Evolutionary conservation across 2,888 invertebrate genomes (phyloP).

Genomic region (Chrysotoxum bicinctum): DNA sequence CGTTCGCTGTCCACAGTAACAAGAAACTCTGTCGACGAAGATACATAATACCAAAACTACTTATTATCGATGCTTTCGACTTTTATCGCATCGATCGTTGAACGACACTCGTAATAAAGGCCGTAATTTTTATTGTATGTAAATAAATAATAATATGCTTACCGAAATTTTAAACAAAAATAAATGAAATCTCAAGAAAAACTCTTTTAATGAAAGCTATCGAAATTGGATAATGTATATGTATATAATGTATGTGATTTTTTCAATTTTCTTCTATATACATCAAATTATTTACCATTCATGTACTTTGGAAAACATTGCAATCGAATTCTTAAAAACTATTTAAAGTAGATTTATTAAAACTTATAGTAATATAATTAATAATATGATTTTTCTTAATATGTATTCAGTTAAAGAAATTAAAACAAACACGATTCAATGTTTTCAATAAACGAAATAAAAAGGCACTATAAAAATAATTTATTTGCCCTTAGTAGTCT

Average conservation of each 20-base stretch:
- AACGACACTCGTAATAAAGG: too few species aligned
- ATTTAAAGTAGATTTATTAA: conserved; percentile 42
- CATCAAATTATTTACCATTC: conserved; percentile 12
- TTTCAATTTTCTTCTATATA: conserved; percentile 35
- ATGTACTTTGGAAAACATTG: conserved; percentile 32
- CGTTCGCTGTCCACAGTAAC: too few species aligned
- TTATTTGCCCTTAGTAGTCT: conserved; percentile 84
- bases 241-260: neutral
- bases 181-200: too few species aligned
- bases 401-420: conserved; percentile 39
- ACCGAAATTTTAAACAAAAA: too few species aligned
- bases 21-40: too few species aligned
- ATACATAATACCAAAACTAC: too few species aligned
- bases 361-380: conserved; percentile 51
- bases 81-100: too few species aligned
- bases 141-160: too few species aligned
- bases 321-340: conserved; percentile 48
- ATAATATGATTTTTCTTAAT: conserved; percentile 48
- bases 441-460: conserved; percentile 23
- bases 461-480: conserved; percentile 85
- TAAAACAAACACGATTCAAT: conserved; percentile 28
- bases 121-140: too few species aligned
- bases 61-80: too few species aligned
- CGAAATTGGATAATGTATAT: neutral
- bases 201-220: neutral